A percentile compares a stretch with the other conserved stretches of the same genome.
These are phyloP conservation scores for Kryptolebias ocellatus DNA, from an alignment of 2,797 vertebrate species.

Conservation along the genomic window DNA sequence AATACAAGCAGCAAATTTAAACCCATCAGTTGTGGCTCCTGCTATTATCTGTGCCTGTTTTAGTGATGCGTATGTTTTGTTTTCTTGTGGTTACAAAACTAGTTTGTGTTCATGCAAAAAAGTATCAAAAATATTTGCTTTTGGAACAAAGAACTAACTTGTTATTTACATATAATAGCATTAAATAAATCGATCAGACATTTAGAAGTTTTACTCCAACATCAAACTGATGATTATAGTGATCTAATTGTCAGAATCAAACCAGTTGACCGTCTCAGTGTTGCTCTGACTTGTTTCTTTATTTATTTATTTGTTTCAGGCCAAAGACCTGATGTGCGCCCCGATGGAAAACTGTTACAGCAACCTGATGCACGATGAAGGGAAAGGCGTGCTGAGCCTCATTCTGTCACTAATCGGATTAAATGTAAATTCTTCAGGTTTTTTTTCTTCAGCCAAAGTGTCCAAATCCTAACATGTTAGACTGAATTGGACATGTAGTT, in stretches of 20 bases:
- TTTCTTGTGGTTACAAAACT: too few relatives aligned
- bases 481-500: too few relatives aligned
- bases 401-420: conserved; percentile 89
- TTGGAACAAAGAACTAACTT: too few relatives aligned
- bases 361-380: conserved; percentile 83
- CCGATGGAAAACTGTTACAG: conserved; percentile 93
- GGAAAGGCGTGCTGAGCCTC: conserved; percentile 86
- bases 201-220: neutral
- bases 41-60: too few relatives aligned
- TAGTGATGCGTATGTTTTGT: too few relatives aligned
- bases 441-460: neutral
- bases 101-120: too few relatives aligned
- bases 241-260: too few relatives aligned
- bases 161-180: too few relatives aligned
- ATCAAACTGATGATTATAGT: neutral
- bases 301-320: conserved; percentile 72
- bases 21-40: too few relatives aligned
- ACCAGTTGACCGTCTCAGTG: neutral
- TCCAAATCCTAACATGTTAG: neutral
- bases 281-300: neutral
- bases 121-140: too few relatives aligned
- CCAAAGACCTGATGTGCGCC: conserved; percentile 82
- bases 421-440: conserved; percentile 35
- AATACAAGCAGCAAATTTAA: too few relatives aligned
- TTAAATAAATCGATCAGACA: neutral